A percentile compares a stretch with the other conserved stretches of the same genome.
phyloP scores from a whole-genome alignment of 2,113 vertebrate species.

The Columba janthina region DNA sequence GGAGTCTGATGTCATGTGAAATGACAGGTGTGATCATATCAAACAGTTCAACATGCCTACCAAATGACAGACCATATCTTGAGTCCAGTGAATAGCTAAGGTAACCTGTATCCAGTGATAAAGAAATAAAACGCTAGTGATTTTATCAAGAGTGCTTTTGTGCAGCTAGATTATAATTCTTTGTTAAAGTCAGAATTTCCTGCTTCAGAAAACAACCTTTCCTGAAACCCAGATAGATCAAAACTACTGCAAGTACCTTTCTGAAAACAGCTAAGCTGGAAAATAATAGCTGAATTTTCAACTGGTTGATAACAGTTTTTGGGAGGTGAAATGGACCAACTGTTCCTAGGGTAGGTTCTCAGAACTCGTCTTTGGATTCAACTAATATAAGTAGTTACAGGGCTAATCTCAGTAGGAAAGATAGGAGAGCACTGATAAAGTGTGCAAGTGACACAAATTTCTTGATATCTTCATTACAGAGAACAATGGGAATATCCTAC shows the following conservation, averaged over 20 bases:
- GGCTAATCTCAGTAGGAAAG: neutral
- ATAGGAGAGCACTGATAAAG: neutral
- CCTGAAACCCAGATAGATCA: neutral
- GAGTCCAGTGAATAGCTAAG: neutral
- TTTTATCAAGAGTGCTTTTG: neutral
- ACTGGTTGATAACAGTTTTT: neutral
- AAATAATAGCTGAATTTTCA: neutral
- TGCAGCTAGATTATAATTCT: neutral
- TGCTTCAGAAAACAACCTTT: slow-evolving; percentile 1
- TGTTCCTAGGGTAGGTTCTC: neutral
- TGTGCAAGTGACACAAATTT: neutral
- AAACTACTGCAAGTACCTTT: neutral
- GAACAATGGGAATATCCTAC: neutral
- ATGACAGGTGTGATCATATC: neutral
- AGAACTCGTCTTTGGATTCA: neutral
- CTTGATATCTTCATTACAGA: neutral
- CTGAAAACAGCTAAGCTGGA: neutral
- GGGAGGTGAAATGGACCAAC: neutral
- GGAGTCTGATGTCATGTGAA: neutral
- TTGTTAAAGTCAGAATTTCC: neutral
- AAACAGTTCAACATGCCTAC: neutral
- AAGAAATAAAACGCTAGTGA: neutral
- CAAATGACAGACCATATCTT: neutral
- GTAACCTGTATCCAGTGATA: neutral
- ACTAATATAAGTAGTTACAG: neutral